Percentiles rank a stretch among this genome's conserved stretches.
These are phyloP conservation scores for Stenodema calcarata DNA, from an alignment of 2,888 invertebrate species.

Conservation along the genomic window DNA sequence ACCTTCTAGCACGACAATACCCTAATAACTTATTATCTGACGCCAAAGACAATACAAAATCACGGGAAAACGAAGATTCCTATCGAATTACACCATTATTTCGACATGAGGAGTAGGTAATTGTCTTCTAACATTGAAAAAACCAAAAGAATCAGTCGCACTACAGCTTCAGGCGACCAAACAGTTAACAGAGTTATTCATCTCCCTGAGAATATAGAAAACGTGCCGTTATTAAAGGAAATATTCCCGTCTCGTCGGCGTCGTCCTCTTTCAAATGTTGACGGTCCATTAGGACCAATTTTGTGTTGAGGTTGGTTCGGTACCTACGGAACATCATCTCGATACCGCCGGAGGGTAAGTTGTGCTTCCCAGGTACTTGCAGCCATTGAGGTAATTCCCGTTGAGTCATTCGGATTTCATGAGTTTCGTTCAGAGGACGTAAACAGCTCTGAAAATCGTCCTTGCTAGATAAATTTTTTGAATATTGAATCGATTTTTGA, in stretches of 20 bases:
- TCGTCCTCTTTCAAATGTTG: not conserved
- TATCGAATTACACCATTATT: not conserved
- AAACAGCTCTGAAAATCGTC: no score
- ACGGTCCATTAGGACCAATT: not conserved
- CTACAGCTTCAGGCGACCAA: not conserved
- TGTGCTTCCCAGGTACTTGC: not conserved
- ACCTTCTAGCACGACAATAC: no score
- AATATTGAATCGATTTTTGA: no score
- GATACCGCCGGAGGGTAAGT: not conserved
- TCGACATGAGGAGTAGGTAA: not conserved
- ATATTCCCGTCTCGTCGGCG: not conserved
- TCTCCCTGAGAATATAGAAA: not conserved
- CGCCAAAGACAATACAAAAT: not conserved
- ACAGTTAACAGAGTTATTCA: not conserved
- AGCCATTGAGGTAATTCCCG: not conserved
- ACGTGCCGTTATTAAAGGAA: not conserved
- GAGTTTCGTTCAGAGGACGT: no score
- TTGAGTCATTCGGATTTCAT: not conserved
- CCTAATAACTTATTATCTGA: not conserved
- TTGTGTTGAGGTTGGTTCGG: not conserved
- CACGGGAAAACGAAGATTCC: not conserved
- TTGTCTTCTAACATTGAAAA: not conserved
- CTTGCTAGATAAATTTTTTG: no score
- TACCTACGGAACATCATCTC: not conserved
- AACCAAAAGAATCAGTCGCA: not conserved